Conservation (phyloP, 2,113 vertebrate genomes). For the Thalassoma bifasciatum region DNA sequence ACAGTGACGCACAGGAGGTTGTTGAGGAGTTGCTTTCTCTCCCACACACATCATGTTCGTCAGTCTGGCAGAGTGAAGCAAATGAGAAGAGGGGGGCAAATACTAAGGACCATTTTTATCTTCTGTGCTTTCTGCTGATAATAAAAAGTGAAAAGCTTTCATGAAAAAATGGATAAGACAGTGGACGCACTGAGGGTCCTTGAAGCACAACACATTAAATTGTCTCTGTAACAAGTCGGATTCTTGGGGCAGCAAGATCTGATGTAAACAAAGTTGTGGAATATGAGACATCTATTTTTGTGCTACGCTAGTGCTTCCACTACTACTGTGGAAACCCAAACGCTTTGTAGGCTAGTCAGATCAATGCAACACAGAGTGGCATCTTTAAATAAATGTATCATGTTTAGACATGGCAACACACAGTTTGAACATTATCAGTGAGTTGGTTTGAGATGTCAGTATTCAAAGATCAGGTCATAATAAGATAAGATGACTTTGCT, state of each 20-base stretch:
- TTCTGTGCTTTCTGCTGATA: constrained; percentile 14
- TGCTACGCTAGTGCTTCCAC: too few species aligned
- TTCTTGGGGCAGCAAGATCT: too few species aligned
- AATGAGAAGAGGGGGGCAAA: background rate
- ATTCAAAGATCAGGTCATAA: background rate
- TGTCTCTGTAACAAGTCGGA: too few species aligned
- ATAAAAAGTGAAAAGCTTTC: background rate
- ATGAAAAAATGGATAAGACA: background rate
- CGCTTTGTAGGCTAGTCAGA: too few species aligned
- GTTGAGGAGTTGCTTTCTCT: background rate
- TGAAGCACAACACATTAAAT: too few species aligned
- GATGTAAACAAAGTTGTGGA: too few species aligned
- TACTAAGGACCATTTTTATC: constrained; percentile 10
- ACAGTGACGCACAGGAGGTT: constrained; percentile 36
- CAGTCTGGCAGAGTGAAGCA: constrained; percentile 16
- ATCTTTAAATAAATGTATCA: too few species aligned
- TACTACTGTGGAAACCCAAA: too few species aligned
- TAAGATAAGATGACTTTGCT: background rate
- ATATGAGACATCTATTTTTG: too few species aligned
- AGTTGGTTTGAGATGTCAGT: constrained; percentile 19
- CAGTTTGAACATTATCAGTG: background rate
- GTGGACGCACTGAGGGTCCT: too few species aligned
- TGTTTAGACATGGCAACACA: background rate
- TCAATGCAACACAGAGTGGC: background rate
- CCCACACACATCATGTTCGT: constrained; percentile 26